A percentile compares a stretch with the other conserved stretches of the same genome.
phyloP scores from a whole-genome alignment of 2,888 invertebrate species.

The Tribolium freemani region DNA sequence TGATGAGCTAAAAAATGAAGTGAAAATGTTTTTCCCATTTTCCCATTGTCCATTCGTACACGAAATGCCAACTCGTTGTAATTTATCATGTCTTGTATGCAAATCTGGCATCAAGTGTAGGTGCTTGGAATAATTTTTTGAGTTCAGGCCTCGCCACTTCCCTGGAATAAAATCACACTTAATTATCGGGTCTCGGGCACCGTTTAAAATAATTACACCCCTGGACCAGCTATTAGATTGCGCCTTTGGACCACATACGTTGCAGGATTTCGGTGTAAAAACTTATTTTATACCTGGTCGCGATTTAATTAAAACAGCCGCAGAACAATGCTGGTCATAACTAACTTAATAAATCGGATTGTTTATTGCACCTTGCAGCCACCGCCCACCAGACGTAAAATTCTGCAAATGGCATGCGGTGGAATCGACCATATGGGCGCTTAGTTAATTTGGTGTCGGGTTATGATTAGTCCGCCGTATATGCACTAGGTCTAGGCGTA shows the following conservation, averaged over 20 bases:
- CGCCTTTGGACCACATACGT: constrained; percentile 41
- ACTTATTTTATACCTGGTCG: constrained; percentile 16
- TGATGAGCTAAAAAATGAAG: constrained; percentile 37
- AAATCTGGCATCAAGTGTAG: constrained; percentile 38
- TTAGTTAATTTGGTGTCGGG: constrained; percentile 8
- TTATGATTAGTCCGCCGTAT: constrained; percentile 48
- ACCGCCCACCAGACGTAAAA: constrained; percentile 7
- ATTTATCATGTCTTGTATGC: constrained; percentile 41
- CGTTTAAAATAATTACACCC: constrained; percentile 44
- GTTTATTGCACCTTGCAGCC: constrained; percentile 19
- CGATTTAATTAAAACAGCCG: constrained; percentile 28
- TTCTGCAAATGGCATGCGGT: neutral
- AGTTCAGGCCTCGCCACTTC: constrained; percentile 3
- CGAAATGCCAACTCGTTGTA: constrained; percentile 33
- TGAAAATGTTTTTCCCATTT: constrained; percentile 36
- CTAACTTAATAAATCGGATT: constrained; percentile 31
- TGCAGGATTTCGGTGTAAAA: constrained; percentile 16
- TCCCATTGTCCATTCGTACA: constrained; percentile 27
- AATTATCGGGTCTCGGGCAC: constrained; percentile 33
- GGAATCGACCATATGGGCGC: neutral
- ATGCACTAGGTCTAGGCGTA: constrained; percentile 51
- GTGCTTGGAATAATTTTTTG: constrained; percentile 31
- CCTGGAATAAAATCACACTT: constrained; percentile 28
- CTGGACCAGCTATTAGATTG: constrained; percentile 32
- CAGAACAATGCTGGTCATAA: constrained; percentile 7